phyloP scores from a whole-genome alignment of 2,888 invertebrate genomes.

The Poecilobothrus nobilitatus region DNA sequence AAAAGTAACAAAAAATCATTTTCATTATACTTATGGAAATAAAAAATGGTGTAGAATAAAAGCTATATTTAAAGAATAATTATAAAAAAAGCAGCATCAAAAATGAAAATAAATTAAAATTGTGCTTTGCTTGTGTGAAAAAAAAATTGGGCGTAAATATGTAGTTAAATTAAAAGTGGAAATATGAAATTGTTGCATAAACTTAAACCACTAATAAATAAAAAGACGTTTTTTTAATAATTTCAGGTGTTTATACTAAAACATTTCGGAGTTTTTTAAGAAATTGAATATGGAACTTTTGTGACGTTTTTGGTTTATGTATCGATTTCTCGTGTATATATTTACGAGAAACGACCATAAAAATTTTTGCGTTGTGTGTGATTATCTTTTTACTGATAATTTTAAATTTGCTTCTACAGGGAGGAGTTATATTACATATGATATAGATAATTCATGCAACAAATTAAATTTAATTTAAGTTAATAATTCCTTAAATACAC shows the following conservation, averaged over 20 bases:
- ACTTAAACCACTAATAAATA: not conserved
- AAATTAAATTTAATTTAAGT: not conserved
- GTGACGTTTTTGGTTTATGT: conserved; percentile 4
- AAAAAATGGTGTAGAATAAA: conserved; percentile 4
- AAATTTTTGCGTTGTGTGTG: not conserved
- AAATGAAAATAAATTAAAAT: not conserved
- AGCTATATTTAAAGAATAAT: conserved; percentile 4
- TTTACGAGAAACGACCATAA: not conserved
- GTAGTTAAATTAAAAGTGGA: not conserved
- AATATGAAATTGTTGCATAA: conserved; percentile 3
- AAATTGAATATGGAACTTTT: conserved; percentile 1
- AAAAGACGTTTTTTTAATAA: not conserved
- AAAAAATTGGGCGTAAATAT: not conserved
- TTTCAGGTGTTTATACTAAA: conserved; percentile 6
- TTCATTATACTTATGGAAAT: not conserved
- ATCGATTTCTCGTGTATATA: conserved; percentile 4
- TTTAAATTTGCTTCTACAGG: not conserved
- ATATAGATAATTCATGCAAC: conserved; percentile 1
- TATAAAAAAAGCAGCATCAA: not conserved
- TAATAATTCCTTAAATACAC: not conserved
- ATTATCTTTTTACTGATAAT: conserved; percentile 2
- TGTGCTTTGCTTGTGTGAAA: not conserved
- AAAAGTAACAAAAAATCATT: conserved; percentile 3
- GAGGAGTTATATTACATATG: not conserved
- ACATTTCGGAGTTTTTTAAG: not conserved